phyloP scores from a whole-genome alignment of 2,888 invertebrate species.

The Pyrrhopygopsis socrates region DNA sequence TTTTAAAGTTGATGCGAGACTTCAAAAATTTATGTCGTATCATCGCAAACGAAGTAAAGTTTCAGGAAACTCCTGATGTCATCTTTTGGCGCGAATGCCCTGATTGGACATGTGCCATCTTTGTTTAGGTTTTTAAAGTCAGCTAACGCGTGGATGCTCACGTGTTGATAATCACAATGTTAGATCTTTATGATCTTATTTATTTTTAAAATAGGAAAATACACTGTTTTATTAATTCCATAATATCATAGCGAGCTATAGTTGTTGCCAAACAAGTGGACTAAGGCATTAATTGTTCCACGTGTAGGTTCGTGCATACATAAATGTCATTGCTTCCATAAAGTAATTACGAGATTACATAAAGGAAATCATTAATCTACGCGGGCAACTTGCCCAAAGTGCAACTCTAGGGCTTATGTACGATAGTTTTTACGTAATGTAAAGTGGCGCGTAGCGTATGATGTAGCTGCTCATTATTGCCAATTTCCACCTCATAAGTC shows the following conservation, averaged over 20 bases:
- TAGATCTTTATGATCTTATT: conserved; percentile 14
- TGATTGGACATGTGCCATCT: conserved; percentile 85
- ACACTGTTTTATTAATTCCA: not conserved
- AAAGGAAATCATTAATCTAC: conserved; percentile 1
- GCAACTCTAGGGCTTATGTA: not conserved
- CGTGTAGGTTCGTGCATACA: not conserved
- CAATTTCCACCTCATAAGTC: not conserved
- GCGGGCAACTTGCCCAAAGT: conserved; percentile 1
- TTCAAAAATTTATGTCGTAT: not conserved
- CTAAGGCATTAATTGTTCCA: not conserved
- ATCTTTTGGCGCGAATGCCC: conserved; percentile 56
- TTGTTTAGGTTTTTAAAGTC: conserved; percentile 70
- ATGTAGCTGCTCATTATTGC: not conserved
- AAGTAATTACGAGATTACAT: conserved; percentile 3
- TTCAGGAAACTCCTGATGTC: conserved; percentile 76
- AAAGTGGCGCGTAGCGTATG: not conserved
- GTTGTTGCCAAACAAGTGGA: not conserved
- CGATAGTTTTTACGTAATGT: conserved; percentile 7
- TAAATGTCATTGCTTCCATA: not conserved
- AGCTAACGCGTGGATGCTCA: conserved; percentile 33
- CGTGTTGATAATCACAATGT: conserved; percentile 12
- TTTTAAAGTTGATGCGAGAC: too few species aligned
- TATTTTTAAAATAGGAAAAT: conserved; percentile 29
- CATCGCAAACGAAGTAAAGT: not conserved
- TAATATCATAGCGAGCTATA: not conserved